A percentile compares a stretch with the other conserved stretches of the same genome.
These are phyloP conservation scores for Halcyon malimbica DNA, from an alignment of 2,113 vertebrate species.

Conservation along the genomic window DNA sequence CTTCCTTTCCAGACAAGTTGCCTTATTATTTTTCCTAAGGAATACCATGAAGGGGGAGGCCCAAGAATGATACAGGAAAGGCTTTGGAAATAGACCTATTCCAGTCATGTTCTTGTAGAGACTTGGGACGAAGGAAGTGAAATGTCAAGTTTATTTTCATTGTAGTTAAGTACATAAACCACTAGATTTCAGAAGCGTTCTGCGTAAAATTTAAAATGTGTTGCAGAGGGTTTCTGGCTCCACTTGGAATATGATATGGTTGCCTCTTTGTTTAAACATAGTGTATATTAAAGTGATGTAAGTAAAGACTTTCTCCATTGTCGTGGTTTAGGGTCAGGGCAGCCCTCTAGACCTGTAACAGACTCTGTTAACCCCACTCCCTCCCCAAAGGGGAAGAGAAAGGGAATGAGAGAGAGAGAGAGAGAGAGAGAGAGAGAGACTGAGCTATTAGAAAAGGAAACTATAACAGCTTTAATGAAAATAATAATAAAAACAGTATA, in stretches of 20 bases:
- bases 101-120: neutral
- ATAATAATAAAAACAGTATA: too few species aligned
- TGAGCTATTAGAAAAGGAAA: too few species aligned
- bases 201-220: neutral
- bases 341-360: too few species aligned
- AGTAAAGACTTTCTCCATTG: neutral
- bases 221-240: neutral
- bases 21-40: neutral
- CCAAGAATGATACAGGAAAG: neutral
- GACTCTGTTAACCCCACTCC: too few species aligned
- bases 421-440: too few species aligned
- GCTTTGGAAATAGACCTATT: neutral
- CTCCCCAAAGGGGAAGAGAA: too few species aligned
- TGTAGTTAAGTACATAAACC: neutral
- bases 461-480: too few species aligned
- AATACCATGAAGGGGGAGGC: neutral
- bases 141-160: neutral
- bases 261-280: neutral
- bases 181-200: neutral
- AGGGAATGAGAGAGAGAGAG: too few species aligned
- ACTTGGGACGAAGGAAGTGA: neutral
- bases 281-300: neutral
- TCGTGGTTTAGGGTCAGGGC: too few species aligned
- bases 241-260: neutral
- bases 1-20: neutral